phyloP scores from a whole-genome alignment of 2,797 vertebrate genomes.

The Heterohyrax brucei region DNA sequence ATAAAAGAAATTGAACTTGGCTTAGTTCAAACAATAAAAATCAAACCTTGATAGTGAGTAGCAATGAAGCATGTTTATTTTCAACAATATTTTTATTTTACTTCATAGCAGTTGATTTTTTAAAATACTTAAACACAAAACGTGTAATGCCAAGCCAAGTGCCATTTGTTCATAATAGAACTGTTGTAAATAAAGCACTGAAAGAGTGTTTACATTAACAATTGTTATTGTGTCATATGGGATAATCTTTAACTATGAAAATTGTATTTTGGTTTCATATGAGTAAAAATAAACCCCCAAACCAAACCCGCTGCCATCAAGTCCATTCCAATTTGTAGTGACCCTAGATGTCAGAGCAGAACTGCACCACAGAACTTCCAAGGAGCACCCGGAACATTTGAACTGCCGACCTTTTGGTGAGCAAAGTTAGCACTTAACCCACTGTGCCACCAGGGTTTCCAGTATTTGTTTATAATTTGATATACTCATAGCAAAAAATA shows the following conservation, averaged over 20 bases:
- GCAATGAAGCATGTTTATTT: conserved; percentile 89
- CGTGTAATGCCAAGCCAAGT: too few species aligned
- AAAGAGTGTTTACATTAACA: conserved; percentile 52
- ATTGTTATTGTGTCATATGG: neutral
- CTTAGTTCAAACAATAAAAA: conserved; percentile 89
- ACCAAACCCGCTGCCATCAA: too few species aligned
- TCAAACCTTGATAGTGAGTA: conserved; percentile 88
- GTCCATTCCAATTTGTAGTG: too few species aligned
- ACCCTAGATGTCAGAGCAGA: too few species aligned
- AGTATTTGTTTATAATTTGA: neutral
- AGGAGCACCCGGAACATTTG: too few species aligned
- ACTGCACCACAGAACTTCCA: too few species aligned
- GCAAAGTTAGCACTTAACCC: too few species aligned
- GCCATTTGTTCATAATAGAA: conserved; percentile 11
- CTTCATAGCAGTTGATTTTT: conserved; percentile 90
- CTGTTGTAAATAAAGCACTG: conserved; percentile 56
- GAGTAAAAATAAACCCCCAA: neutral
- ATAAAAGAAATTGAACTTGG: conserved; percentile 90
- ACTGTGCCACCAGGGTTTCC: too few species aligned
- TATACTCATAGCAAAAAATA: neutral
- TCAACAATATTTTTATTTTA: conserved; percentile 88
- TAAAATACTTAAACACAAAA: conserved; percentile 81
- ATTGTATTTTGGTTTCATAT: neutral
- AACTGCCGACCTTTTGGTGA: too few species aligned
- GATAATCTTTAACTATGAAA: neutral